phyloP scores from a whole-genome alignment of 1,140 invertebrate genomes.

The Thalassaphorura encarpata region DNA sequence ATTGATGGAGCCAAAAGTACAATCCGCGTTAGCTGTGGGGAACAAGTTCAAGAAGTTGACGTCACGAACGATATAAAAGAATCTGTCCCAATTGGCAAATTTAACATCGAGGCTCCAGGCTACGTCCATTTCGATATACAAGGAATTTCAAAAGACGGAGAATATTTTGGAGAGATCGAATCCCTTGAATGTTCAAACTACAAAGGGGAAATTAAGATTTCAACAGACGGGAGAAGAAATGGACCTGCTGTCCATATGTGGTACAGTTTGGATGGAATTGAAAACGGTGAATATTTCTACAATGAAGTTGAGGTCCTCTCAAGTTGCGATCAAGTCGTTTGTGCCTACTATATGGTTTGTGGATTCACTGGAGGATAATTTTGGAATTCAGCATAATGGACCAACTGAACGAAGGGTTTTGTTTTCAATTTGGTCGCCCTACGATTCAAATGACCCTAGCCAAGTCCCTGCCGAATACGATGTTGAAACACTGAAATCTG shows the following conservation, averaged over 20 bases:
- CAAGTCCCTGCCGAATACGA: constrained; percentile 20
- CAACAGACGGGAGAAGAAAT: constrained; percentile 12
- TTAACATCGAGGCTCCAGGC: not conserved
- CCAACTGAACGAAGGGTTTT: constrained; percentile 10
- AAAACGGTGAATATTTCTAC: constrained; percentile 19
- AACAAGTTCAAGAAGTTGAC: not conserved
- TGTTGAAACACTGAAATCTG: constrained; percentile 9
- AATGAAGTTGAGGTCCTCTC: constrained; percentile 16
- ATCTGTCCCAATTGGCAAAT: constrained; percentile 4
- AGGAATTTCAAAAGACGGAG: constrained; percentile 7
- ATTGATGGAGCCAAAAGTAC: not conserved
- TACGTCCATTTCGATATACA: constrained; percentile 9
- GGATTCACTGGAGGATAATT: constrained; percentile 22
- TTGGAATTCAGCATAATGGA: constrained; percentile 20
- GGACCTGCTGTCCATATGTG: constrained; percentile 20
- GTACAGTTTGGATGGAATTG: not conserved
- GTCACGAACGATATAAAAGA: not conserved
- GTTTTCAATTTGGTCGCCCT: constrained; percentile 20
- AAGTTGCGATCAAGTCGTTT: constrained; percentile 7
- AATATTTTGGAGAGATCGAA: constrained; percentile 3
- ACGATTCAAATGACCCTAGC: constrained; percentile 9
- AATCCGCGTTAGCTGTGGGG: not conserved
- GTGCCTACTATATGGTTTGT: constrained; percentile 12
- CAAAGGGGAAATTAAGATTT: not conserved
- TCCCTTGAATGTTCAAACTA: not conserved